These are phyloP conservation scores for Homarus americanus DNA, from an alignment of 1,140 invertebrate species.

Conservation along the genomic window DNA sequence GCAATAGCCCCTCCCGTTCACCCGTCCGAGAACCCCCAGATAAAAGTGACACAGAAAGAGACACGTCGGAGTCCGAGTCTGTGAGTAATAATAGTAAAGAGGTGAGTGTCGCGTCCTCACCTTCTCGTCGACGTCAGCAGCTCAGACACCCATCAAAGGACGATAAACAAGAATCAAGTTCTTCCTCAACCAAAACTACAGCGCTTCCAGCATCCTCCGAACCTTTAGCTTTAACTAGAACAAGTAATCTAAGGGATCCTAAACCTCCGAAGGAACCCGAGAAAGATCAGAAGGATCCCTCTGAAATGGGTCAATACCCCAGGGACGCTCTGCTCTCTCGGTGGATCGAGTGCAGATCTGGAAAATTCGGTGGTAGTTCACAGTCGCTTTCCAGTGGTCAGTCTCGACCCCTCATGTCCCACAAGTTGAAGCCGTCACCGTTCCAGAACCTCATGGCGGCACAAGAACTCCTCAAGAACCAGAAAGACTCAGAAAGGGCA, in stretches of 20 bases:
- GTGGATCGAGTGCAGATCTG: constrained; percentile 55
- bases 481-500: constrained; percentile 42
- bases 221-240: neutral
- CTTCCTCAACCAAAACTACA: neutral
- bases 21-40: constrained; percentile 43
- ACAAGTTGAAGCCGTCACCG: constrained; percentile 57
- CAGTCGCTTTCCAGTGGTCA: constrained; percentile 20
- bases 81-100: neutral
- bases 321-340: constrained; percentile 56
- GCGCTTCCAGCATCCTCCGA: constrained; percentile 27
- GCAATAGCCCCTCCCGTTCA: constrained; percentile 38
- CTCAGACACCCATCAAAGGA: neutral
- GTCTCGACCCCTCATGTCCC: constrained; percentile 48
- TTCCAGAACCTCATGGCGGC: constrained; percentile 68
- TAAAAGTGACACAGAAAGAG: constrained; percentile 12
- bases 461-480: constrained; percentile 56
- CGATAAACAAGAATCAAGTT: neutral
- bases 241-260: constrained; percentile 13
- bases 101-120: neutral
- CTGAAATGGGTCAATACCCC: constrained; percentile 38
- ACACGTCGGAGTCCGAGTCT: neutral
- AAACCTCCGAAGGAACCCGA: constrained; percentile 19
- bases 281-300: constrained; percentile 14
- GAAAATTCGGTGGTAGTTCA: constrained; percentile 27
- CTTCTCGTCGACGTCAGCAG: neutral